Conservation (phyloP, 2,888 invertebrate species). For the Troides helena region DNA sequence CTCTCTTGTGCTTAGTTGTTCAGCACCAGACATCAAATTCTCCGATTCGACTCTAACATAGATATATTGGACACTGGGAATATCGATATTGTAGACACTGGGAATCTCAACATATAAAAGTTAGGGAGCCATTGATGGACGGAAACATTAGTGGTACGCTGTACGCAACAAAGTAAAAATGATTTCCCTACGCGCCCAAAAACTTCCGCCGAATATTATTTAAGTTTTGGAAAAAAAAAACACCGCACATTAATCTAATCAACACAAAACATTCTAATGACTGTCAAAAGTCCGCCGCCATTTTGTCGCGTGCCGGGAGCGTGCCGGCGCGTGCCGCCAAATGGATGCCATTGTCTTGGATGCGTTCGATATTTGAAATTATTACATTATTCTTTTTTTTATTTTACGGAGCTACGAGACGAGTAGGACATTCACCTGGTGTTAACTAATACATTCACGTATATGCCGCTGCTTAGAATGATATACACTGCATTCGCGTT, state of each 20-base stretch:
- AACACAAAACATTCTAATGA: conserved; percentile 59
- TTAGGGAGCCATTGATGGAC: conserved; percentile 32
- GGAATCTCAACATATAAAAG: conserved; percentile 12
- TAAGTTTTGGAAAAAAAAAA: conserved; percentile 34
- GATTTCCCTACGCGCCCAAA: conserved; percentile 21
- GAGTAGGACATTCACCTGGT: too few relatives aligned
- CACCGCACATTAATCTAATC: conserved; percentile 54
- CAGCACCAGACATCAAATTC: too few relatives aligned
- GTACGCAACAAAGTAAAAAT: conserved; percentile 24
- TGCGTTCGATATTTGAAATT: conserved; percentile 36
- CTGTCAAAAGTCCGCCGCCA: conserved; percentile 54
- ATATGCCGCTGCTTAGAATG: too few relatives aligned
- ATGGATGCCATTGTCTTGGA: conserved; percentile 52
- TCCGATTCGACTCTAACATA: too few relatives aligned
- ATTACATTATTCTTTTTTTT: conserved; percentile 8
- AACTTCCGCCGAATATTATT: conserved; percentile 24
- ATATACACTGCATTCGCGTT: too few relatives aligned
- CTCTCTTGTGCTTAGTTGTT: too few relatives aligned
- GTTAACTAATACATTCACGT: too few relatives aligned
- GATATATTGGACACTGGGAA: too few relatives aligned
- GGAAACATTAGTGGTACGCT: conserved; percentile 32
- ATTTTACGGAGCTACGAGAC: too few relatives aligned
- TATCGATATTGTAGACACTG: too few relatives aligned
- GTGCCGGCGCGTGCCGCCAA: conserved; percentile 52
- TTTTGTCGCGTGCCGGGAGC: conserved; percentile 54